A percentile compares a stretch with the other conserved stretches of the same genome.
Conservation (phyloP, 2,797 vertebrate genomes). For the Amniataba percoides region DNA sequence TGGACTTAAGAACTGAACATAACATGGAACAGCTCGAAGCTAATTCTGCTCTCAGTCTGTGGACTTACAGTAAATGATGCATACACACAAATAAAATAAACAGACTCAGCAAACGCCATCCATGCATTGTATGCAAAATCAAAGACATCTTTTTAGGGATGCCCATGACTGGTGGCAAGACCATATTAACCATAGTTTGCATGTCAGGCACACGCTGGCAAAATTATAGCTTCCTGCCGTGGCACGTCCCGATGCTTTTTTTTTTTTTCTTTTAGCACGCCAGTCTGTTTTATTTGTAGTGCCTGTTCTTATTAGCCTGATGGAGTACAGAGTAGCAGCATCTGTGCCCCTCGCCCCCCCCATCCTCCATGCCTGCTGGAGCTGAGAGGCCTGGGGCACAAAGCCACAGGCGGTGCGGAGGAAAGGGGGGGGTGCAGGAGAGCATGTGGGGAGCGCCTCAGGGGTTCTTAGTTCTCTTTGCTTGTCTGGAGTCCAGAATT, state of each 20-base stretch:
- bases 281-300: slow-evolving; percentile 72
- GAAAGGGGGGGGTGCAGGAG: slow-evolving; percentile 3
- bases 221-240: slow-evolving; percentile 61
- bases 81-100: slow-evolving; percentile 36
- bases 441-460: slow-evolving; percentile 51
- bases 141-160: slow-evolving; percentile 44
- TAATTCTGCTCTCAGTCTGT: slow-evolving; percentile 23
- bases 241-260: slow-evolving; percentile 33
- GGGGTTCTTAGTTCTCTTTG: slow-evolving; percentile 59
- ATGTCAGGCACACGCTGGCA: slow-evolving; percentile 57
- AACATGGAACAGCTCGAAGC: slow-evolving; percentile 21
- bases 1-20: slow-evolving; percentile 13
- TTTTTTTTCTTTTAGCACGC: slow-evolving; percentile 36
- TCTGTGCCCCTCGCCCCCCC: slow-evolving; percentile 64
- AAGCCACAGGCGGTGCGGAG: slow-evolving; percentile 64
- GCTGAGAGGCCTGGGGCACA: slow-evolving; percentile 67
- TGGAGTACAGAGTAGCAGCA: slow-evolving; percentile 67
- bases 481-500: slow-evolving; percentile 52
- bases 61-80: slow-evolving; percentile 38
- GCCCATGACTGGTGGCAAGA: slow-evolving; percentile 24
- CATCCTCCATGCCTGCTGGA: slow-evolving; percentile 57
- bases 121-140: slow-evolving; percentile 42
- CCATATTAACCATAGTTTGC: slow-evolving; percentile 54
- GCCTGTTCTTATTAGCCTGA: slow-evolving; percentile 74
- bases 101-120: slow-evolving; percentile 13